Percentiles rank a stretch among this genome's conserved stretches.
Conservation (phyloP, 2,888 invertebrate species). For the Tuberolachnus salignus region DNA sequence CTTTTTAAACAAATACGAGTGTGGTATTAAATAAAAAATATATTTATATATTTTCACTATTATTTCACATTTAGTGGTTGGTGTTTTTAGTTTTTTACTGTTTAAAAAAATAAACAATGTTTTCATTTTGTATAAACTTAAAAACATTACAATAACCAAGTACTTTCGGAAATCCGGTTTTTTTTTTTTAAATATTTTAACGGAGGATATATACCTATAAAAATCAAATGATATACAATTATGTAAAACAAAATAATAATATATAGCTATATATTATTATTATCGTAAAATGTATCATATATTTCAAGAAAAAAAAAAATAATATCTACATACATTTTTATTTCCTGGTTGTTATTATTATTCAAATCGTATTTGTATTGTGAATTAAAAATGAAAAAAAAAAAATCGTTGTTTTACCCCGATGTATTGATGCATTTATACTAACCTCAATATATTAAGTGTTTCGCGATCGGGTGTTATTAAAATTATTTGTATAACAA, state of each 20-base stretch:
- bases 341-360: too few species aligned
- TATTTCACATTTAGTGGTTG: too few species aligned
- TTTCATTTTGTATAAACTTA: background rate
- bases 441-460: too few species aligned
- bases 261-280: background rate
- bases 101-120: background rate
- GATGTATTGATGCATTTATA: too few species aligned
- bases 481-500: background rate
- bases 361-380: too few species aligned
- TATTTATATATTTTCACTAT: too few species aligned
- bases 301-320: background rate
- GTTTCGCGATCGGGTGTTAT: too few species aligned
- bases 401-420: too few species aligned
- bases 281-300: background rate
- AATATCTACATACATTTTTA: too few species aligned
- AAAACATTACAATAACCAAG: background rate
- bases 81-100: background rate
- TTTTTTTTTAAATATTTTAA: background rate
- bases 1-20: too few species aligned
- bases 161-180: slow-evolving; percentile 26
- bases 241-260: background rate
- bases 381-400: too few species aligned
- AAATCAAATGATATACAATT: background rate
- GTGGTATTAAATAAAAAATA: too few species aligned
- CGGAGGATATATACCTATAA: background rate